Conservation (phyloP, 2,888 invertebrate species). For the Melikaiella ostensackeni region DNA sequence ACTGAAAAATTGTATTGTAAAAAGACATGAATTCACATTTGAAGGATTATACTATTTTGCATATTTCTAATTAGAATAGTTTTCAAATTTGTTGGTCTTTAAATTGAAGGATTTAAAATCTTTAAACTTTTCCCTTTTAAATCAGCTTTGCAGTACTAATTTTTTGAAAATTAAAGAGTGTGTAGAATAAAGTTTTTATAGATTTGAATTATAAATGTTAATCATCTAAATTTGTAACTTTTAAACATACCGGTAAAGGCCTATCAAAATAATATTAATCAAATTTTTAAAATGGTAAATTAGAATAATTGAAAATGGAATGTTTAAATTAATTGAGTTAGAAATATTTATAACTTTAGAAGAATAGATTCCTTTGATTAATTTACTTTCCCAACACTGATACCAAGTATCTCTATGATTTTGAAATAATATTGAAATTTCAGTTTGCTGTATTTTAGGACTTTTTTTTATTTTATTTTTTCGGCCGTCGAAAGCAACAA, state of each 20-base stretch:
- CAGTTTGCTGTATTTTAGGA: background rate
- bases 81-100: too few relatives aligned
- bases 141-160: too few relatives aligned
- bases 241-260: background rate
- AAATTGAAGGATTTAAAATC: too few relatives aligned
- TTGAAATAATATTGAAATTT: slow-evolving; percentile 5
- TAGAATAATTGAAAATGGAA: background rate
- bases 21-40: too few relatives aligned
- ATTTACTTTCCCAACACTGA: background rate
- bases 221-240: too few relatives aligned
- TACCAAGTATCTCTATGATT: background rate
- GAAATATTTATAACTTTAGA: background rate
- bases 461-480: background rate
- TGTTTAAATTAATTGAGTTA: background rate
- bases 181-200: too few relatives aligned
- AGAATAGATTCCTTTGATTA: background rate
- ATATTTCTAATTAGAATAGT: too few relatives aligned
- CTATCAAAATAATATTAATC: background rate
- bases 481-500: background rate
- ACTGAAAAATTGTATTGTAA: too few relatives aligned
- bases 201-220: too few relatives aligned
- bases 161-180: too few relatives aligned
- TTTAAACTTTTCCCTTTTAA: too few relatives aligned
- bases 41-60: too few relatives aligned
- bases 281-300: background rate